Evolutionary conservation across 2,797 vertebrate species (phyloP).

Genomic region (Neosilurus mollespiculum): DNA sequence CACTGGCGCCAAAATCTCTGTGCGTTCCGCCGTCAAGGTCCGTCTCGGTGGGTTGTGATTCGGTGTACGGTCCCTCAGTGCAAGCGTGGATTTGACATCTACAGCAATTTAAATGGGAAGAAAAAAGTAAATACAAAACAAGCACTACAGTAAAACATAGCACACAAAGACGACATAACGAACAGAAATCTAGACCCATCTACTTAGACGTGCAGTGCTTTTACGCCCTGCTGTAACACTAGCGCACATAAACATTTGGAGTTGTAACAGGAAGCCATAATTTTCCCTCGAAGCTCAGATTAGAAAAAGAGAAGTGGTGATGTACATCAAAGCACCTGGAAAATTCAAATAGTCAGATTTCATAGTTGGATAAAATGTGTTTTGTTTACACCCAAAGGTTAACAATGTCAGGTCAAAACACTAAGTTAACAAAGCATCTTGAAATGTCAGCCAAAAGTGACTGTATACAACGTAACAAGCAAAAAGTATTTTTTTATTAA

Average conservation of each 20-base stretch:
- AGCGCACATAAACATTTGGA: not conserved
- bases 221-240: not conserved
- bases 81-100: slow-evolving; percentile 91
- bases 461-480: not conserved
- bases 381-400: not conserved
- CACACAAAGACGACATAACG: not conserved
- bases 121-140: not conserved
- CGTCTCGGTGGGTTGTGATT: slow-evolving; percentile 76
- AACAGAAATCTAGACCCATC: not conserved
- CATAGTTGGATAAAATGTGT: not conserved
- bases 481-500: not conserved
- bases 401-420: not conserved
- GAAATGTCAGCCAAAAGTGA: not conserved
- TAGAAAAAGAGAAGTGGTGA: not conserved
- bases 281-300: not conserved
- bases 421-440: not conserved
- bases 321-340: not conserved
- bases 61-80: slow-evolving; percentile 75
- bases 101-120: slow-evolving; percentile 50
- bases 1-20: slow-evolving; percentile 74
- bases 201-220: not conserved
- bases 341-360: not conserved
- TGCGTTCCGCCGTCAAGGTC: slow-evolving; percentile 70
- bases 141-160: not conserved
- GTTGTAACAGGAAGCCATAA: not conserved